Evolutionary conservation across 2,113 vertebrate genomes (phyloP), one percentile per base, ranked within the genome.

Genomic region (Nothobranchius kuhntae): DNA sequence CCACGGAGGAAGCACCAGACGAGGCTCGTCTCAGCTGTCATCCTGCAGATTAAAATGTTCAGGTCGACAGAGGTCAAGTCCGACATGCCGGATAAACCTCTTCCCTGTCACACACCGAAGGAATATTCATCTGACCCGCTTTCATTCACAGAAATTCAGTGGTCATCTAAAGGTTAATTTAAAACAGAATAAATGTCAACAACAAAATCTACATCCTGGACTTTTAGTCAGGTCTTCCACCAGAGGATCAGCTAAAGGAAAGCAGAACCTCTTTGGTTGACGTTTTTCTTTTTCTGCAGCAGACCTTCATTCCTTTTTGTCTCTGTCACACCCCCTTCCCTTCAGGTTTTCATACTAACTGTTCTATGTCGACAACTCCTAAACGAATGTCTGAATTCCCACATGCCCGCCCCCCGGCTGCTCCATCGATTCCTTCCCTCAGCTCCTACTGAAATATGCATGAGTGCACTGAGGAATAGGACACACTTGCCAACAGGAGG

Each of bases 31-130:
- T 91, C 91, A 91, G 89, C 88, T 91, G 92, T 89, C 85, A 71
- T 46, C 44, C 74, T 80, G 80, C 77, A 89, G 91, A 93, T 93
- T 92, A 92, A 92, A 91, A 91, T 90, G 90, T 91, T 83, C 53
- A 73, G 78, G 86, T 66, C 81, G 88, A 88, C 88, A 89, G 81
- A 53, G 86, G 87, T 87, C 84, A 84, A 78, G 75, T 74, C 78
- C 69, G 82, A 88, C 87, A 85, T 78, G 76, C 72, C 61, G 66
- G 80, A 74, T 89, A 68, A 87, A 87, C 73, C 75, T 61, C 73
- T 66, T 52, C 52, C 60, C 84, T 69, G 77, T 75, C 86, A 82
- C 47, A 69, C 21, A 7, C 12, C 14, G 13, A 30, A 56, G 45
- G 54, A 68, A 67, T 71, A 38, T 55, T 12, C 66, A 40, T 50